A percentile compares a stretch with the other conserved stretches of the same genome.
These are phyloP conservation scores for Anomalospiza imberbis DNA, from an alignment of 2,797 vertebrate species.

Conservation along the genomic window DNA sequence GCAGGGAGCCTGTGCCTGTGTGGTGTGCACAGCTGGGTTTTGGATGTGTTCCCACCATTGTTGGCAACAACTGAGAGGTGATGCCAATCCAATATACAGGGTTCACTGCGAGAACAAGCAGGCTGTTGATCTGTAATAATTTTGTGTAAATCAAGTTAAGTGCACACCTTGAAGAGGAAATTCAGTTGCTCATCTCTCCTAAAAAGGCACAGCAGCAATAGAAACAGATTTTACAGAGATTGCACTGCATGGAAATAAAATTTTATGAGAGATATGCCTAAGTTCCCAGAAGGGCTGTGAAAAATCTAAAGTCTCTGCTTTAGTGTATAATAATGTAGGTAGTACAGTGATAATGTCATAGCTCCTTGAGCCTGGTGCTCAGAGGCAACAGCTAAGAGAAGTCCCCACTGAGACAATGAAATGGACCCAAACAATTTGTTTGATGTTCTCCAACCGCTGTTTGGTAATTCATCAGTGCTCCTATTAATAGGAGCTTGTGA, in stretches of 20 bases:
- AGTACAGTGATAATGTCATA: not conserved
- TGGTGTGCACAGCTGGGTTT: not conserved
- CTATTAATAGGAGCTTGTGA: not conserved
- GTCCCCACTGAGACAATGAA: not conserved
- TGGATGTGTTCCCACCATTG: not conserved
- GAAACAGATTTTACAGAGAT: not conserved
- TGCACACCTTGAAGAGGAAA: not conserved
- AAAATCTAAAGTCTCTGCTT: not conserved
- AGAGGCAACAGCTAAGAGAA: not conserved
- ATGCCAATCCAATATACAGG: not conserved
- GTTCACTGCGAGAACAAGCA: not conserved
- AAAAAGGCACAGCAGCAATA: not conserved
- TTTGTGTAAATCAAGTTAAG: not conserved
- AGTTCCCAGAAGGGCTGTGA: not conserved
- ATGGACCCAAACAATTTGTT: not conserved
- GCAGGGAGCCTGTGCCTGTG: not conserved
- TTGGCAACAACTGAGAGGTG: not conserved
- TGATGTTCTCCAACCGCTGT: not conserved
- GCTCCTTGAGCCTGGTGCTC: not conserved
- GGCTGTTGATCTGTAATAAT: not conserved
- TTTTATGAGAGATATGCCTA: not conserved
- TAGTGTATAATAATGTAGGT: not conserved
- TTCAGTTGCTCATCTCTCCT: not conserved
- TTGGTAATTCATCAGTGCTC: not conserved
- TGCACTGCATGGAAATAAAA: not conserved